Base-by-base conservation (phyloP, 1,140 invertebrate genomes). In the Nixonia krombeini region DNA sequence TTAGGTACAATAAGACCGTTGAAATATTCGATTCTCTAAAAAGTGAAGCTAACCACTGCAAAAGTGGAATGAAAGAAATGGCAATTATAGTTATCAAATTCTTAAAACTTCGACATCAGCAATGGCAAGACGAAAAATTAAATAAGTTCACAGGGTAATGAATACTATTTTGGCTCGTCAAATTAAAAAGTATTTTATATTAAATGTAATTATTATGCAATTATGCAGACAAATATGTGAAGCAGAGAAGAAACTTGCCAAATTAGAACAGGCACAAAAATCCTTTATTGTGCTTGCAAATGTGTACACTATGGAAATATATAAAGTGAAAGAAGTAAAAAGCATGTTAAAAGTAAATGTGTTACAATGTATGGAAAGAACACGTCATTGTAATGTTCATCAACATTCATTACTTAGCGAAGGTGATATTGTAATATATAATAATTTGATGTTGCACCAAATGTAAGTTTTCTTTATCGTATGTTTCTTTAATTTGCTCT, bases 361-460 rank as follows among this genome's bases (percentile, higher is more conserved):
- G 12, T 21, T 21, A 17, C n/a, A 40, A 18, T 6, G 37, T 5
- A 40, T 3, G 2, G 12, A 33, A 33, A 8, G 9, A 33, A 13
- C 9, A 3, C 2, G 2, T 33, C 2, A 8, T 31, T 37, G 9
- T 13, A 13, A 12, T 12, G 10, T 12, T 10, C 7, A 45, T 40
- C 21, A 46, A 47, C 15, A 52, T 10, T 37, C 44, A 15, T 33
- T n/a, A 21, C 9, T 15, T 16, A 18, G 10, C n/a, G 47, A 52
- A 25, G 28, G 28, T 25, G 72, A 73, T 37, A 31, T 52, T 44
- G 37, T 78, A 9, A 79, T 82, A 55, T 73, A 57, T 35, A 62
- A 82, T n/a, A 81, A 73, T 58, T 71, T 80, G 31, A 21, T 74
- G 12, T 52, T 78, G 38, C 62, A 70, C 23, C 45, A 75, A 23